These are phyloP conservation scores for Pampusana beccarii DNA, from an alignment of 2,113 vertebrate genomes.

Conservation along the genomic window DNA sequence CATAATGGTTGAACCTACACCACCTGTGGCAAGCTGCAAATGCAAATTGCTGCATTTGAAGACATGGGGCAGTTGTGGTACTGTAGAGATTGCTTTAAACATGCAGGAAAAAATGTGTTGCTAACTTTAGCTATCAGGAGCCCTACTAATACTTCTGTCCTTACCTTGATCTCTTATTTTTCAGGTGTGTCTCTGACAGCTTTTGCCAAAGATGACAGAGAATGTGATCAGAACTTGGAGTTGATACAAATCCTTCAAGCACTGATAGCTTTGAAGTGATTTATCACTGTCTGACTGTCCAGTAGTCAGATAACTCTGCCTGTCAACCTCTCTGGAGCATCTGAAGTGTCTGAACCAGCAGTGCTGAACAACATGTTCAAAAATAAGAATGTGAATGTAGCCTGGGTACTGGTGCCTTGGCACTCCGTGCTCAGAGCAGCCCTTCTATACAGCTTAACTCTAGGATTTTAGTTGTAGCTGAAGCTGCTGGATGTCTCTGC, in stretches of 20 bases:
- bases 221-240: background rate
- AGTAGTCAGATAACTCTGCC: background rate
- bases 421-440: background rate
- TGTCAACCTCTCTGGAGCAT: background rate
- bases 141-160: background rate
- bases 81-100: background rate
- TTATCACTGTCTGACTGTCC: background rate
- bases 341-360: background rate
- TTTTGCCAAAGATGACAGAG: constrained; percentile 23
- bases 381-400: background rate
- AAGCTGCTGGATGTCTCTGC: background rate
- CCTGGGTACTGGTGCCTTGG: background rate
- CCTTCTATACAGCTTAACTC: background rate
- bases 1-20: background rate
- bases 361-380: background rate
- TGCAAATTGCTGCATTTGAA: background rate
- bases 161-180: constrained; percentile 37
- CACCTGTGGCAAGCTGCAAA: background rate
- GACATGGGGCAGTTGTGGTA: background rate
- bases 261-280: constrained; percentile 22
- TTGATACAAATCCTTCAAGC: constrained; percentile 31
- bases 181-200: constrained; percentile 31
- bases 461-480: background rate
- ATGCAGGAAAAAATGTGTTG: background rate
- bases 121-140: background rate